Evolutionary conservation across 2,888 invertebrate genomes (phyloP), one percentile per base, ranked within the genome.

Genomic region (Lithophane semibrunnea): DNA sequence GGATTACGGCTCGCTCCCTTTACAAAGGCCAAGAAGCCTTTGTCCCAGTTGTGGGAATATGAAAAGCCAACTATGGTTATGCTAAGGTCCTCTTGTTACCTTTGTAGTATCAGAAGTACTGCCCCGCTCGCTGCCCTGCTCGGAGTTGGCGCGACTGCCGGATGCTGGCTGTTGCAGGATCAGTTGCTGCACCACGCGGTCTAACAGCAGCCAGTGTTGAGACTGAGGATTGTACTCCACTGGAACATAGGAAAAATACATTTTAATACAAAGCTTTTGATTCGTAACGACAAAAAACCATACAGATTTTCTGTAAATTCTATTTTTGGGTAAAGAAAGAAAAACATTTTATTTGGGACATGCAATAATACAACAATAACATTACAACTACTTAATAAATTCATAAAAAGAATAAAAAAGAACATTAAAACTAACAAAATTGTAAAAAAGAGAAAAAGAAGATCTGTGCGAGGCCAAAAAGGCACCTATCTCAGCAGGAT

Each of bases 201-300:
- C 99, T 92, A 99, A 98, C 75, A 99, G 97, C 56, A 99, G 95
- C 99, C 99, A 99, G 93, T 99, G 98, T 91, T 99, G 99, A 0
- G 98, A 98, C 93, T 98, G 98, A 18, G 98, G 98, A 84, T 98
- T 98, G 93, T 98, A 98, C 89, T 99, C 99, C 94, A 98, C 98
- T 98, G 94, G 24, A 94, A 88, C 60, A 61, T 5, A 66, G 0
- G 5, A 1, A 47, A 42, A 0, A 24, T 2, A 13, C 0, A 1
- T 47, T 56, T 56, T 4, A 21, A 29, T 54, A 71, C 16, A 16
- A 60, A 18, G 8, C 21, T 29, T 63, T 68, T 37, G 37, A 18
- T 29, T 61, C 10, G 0, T 18, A 10, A 29, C 9, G 4, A 60
- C 4, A 60, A 60, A 29, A 52, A 52, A 52, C 18, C 10, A 13